A percentile compares a stretch with the other conserved stretches of the same genome.
Evolutionary conservation across 2,888 invertebrate species (phyloP).

Genomic region (Neoitamus cyanurus): DNA sequence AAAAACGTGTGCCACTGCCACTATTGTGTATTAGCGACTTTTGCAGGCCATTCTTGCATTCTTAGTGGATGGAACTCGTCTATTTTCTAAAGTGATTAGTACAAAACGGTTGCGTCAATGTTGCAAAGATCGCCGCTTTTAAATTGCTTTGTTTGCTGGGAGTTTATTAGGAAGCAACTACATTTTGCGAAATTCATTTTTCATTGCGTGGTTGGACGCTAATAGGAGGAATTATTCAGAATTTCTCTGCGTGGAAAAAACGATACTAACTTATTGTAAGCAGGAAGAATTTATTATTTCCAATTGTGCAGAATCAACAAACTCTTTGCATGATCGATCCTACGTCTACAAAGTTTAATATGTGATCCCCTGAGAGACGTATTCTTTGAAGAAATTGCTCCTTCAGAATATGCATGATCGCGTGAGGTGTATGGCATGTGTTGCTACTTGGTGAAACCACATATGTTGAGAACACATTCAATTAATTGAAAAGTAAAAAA

Average conservation of each 20-base stretch:
- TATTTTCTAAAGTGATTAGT: neutral
- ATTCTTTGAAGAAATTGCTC: no score
- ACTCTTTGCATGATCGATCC: no score
- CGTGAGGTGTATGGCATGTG: no score
- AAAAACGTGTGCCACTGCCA: neutral
- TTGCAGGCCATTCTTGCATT: neutral
- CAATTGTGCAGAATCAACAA: no score
- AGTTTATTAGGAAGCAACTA: neutral
- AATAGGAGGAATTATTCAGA: neutral
- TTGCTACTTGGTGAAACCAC: no score
- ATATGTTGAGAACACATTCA: no score
- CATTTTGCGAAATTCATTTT: neutral
- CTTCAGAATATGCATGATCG: no score
- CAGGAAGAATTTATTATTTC: no score
- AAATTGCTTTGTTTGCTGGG: neutral
- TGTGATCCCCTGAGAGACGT: no score
- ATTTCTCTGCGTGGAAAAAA: neutral
- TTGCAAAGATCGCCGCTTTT: neutral
- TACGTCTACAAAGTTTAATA: no score
- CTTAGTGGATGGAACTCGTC: neutral
- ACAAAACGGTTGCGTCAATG: neutral
- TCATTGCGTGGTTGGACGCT: neutral
- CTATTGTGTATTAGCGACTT: neutral
- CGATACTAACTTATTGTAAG: neutral
- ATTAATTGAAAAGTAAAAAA: no score